Base-by-base conservation (phyloP, 2,797 vertebrate species). In the Hypotaenidia philippensis region DNA sequence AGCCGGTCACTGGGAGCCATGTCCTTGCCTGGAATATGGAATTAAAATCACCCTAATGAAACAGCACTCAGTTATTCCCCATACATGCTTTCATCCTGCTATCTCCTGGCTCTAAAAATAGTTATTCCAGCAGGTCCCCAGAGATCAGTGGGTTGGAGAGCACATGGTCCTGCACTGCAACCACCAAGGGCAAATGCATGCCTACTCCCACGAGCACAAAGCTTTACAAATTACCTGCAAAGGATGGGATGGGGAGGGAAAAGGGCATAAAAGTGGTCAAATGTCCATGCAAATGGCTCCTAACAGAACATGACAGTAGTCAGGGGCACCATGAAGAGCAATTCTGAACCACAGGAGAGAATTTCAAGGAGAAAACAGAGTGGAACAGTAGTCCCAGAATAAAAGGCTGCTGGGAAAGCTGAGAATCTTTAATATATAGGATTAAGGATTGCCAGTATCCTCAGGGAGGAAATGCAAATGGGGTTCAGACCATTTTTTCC, bases 401-500 rank as follows among this genome's bases (percentile, higher is more conserved):
- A 93, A 83, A 96, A 66, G 79, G 76, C 87, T 94, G 92, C 94
- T 97, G 95, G 87, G 92, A 97, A 96, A 94, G 92, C 47, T 90
- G 66, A 86, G 70, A 83, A 94, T 94, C 89, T 95, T 96, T 96
- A 93, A 96, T 97, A 96, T 94, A 93, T 95, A 93, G 95, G 95
- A 94, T 96, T 96, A 96, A 91, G 89, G 94, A 97, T 69, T 96
- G 95, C 95, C 94, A 96, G 91, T 96, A 95, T 94, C 95, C 95
- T 94, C 93, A 55, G 96, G 93, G 96, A 96, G 91, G 95, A 96
- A 94, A 96, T 96, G 96, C 87, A 95, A 94, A 96, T 93, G 63
- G 93, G 27, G 77, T 83, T 94, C 94, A 96, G 89, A 94, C 89
- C 94, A 96, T 93, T 91, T 96, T 95, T 95, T 94, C 96, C 95